Evolutionary conservation across 2,113 vertebrate genomes (phyloP).

Genomic region (Otis tarda): DNA sequence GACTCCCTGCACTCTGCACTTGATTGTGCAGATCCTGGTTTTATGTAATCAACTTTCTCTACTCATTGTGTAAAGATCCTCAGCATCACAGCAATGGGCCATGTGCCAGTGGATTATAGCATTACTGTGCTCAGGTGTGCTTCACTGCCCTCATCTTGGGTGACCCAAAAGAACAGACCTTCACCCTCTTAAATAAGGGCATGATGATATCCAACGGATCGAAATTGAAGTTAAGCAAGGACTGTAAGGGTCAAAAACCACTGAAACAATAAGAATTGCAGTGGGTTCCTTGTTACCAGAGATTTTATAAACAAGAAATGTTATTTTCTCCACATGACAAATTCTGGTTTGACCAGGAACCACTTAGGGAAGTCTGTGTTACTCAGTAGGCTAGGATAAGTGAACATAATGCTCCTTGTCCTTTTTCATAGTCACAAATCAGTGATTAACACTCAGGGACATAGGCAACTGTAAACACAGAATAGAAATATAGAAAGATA

Average conservation of each 20-base stretch:
- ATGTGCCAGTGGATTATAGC: neutral
- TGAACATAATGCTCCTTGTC: neutral
- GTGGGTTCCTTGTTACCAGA: neutral
- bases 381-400: neutral
- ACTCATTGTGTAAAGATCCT: neutral
- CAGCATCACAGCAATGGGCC: neutral
- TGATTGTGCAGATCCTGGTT: neutral
- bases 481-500: neutral
- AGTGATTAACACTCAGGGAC: neutral
- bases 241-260: neutral
- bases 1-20: neutral
- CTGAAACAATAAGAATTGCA: neutral
- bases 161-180: neutral
- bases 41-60: neutral
- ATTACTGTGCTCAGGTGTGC: neutral
- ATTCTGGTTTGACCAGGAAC: neutral
- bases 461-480: neutral
- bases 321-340: neutral
- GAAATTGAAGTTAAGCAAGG: neutral
- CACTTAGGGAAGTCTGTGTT: neutral
- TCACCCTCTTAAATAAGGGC: neutral
- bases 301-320: neutral
- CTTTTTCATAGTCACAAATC: neutral
- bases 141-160: neutral
- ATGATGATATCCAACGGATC: neutral